Evolutionary conservation across 2,888 invertebrate genomes (phyloP).

Genomic region (Sesamia inferens): DNA sequence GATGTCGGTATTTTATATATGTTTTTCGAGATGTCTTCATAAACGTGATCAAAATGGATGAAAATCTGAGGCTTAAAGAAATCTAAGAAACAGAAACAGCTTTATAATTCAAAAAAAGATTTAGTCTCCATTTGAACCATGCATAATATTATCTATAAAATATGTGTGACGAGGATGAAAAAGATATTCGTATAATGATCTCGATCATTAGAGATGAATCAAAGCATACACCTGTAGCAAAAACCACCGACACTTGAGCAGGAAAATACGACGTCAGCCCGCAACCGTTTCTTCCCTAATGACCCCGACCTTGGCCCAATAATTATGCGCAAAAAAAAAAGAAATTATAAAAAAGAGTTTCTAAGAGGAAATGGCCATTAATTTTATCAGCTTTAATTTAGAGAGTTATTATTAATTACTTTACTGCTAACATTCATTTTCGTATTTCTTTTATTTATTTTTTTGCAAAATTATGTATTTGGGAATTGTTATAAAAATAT

Average conservation of each 20-base stretch:
- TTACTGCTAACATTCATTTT: constrained; percentile 46
- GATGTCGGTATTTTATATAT: background rate
- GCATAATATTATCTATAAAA: no score
- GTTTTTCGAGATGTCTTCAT: background rate
- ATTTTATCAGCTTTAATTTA: constrained; percentile 55
- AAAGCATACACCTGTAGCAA: constrained; percentile 31
- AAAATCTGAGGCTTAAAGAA: no score
- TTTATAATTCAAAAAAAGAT: no score
- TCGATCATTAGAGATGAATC: constrained; percentile 35
- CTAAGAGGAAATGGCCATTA: constrained; percentile 46
- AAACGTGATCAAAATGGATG: no score
- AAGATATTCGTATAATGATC: constrained; percentile 32
- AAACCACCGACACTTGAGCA: constrained; percentile 34
- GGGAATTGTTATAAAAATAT: background rate
- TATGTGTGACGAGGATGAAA: background rate
- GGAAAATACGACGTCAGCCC: constrained; percentile 19
- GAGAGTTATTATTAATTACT: constrained; percentile 53
- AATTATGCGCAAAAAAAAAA: constrained; percentile 42
- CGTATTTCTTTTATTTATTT: constrained; percentile 32
- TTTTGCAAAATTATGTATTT: constrained; percentile 17
- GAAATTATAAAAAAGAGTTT: constrained; percentile 46
- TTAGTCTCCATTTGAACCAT: no score
- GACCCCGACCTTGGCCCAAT: constrained; percentile 42
- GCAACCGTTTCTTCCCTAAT: constrained; percentile 18
- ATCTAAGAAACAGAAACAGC: no score